Conservation (phyloP, 2,888 invertebrate genomes). For the Plagodis pulveraria region DNA sequence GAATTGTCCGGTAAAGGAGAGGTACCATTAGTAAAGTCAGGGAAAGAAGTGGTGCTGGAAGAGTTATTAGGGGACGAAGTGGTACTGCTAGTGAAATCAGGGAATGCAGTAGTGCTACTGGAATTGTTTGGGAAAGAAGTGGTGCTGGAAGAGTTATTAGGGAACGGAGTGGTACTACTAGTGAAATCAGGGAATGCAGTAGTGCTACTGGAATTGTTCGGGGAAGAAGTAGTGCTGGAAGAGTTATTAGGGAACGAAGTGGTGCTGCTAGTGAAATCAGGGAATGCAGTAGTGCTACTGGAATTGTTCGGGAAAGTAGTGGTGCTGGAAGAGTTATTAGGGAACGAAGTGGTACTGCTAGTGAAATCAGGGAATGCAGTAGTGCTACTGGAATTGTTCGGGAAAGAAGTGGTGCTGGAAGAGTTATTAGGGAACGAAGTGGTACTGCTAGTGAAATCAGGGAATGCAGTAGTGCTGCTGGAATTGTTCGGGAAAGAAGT, state of each 20-base stretch:
- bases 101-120: neutral
- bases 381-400: neutral
- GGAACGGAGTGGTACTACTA: constrained; percentile 3
- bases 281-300: neutral
- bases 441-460: neutral
- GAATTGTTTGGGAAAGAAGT: neutral
- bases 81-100: neutral
- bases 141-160: neutral
- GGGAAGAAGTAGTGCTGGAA: neutral
- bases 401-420: neutral
- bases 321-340: neutral
- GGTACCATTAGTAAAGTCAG: neutral
- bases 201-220: no score
- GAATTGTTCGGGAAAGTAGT: neutral
- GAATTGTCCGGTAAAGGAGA: neutral
- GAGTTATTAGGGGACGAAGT: neutral
- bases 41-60: neutral
- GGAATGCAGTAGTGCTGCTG: neutral
- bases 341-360: constrained; percentile 1
- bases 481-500: neutral
- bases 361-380: neutral
- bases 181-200: neutral
- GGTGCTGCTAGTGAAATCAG: no score
- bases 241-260: neutral
- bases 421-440: neutral